A percentile compares a stretch with the other conserved stretches of the same genome.
These are phyloP conservation scores for Achlya flavicornis DNA, from an alignment of 2,888 invertebrate genomes.

Conservation along the genomic window DNA sequence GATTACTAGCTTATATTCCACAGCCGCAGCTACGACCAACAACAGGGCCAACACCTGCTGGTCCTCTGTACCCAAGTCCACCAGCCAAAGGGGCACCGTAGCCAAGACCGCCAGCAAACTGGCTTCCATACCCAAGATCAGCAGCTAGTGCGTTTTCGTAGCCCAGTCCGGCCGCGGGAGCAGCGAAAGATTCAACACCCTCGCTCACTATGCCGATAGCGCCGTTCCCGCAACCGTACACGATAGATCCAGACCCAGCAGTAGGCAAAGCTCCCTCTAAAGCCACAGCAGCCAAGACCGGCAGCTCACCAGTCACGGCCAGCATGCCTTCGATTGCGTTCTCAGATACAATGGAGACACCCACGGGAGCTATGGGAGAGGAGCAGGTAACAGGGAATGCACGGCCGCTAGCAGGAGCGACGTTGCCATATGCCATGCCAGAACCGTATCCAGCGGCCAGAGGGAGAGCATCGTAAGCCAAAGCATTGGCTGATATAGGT, in stretches of 20 bases:
- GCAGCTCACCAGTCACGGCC: constrained; percentile 34
- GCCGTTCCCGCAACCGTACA: constrained; percentile 43
- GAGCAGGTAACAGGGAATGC: constrained; percentile 31
- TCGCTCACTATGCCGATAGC: constrained; percentile 35
- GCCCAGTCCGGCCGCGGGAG: background rate
- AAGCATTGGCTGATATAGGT: background rate
- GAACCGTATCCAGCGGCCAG: background rate
- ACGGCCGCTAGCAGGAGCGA: constrained; percentile 17
- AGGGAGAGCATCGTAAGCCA: constrained; percentile 3
- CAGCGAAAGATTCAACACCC: background rate
- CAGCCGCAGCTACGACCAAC: no score
- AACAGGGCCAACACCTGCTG: no score
- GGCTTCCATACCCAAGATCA: no score
- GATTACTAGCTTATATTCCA: no score
- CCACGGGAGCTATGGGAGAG: constrained; percentile 38
- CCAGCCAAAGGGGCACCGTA: no score
- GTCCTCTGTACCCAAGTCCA: background rate
- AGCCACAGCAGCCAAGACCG: constrained; percentile 41
- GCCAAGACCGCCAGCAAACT: no score
- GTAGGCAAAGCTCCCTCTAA: constrained; percentile 38
- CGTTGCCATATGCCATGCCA: background rate
- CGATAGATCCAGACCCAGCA: constrained; percentile 37
- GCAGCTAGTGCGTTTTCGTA: background rate
- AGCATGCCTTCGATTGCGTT: constrained; percentile 41
- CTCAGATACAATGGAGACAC: constrained; percentile 42